Evolutionary conservation across 2,888 invertebrate genomes (phyloP).

Genomic region (Lacanobia oleracea): DNA sequence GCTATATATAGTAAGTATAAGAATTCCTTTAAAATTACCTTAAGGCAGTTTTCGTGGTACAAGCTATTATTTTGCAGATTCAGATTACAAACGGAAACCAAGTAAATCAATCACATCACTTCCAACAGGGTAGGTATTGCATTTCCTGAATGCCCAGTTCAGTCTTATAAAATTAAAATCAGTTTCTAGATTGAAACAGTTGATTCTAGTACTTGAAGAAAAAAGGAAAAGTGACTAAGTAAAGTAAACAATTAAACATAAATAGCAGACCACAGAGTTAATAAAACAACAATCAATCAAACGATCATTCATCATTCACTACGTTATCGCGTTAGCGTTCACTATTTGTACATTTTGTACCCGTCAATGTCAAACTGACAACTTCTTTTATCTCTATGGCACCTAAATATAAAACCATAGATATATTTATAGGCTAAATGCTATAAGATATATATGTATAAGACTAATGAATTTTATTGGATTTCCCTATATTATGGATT

Average conservation of each 20-base stretch:
- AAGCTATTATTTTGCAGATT: background rate
- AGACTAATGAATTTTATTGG: too few species aligned
- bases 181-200: background rate
- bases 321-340: too few species aligned
- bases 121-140: background rate
- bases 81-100: background rate
- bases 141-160: background rate
- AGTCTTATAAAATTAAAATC: background rate
- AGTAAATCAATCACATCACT: conserved; percentile 3
- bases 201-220: background rate
- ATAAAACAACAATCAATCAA: background rate
- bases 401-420: too few species aligned
- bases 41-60: background rate
- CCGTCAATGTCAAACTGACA: background rate
- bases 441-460: too few species aligned
- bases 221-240: background rate
- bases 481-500: too few species aligned
- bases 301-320: background rate
- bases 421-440: too few species aligned
- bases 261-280: background rate
- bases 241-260: background rate
- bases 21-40: conserved; percentile 17
- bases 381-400: too few species aligned
- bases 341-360: too few species aligned
- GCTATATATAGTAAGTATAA: background rate